Evolutionary conservation across 2,113 vertebrate genomes (phyloP), one percentile per base, ranked within the genome.

Genomic region (Lagopus leucura): DNA sequence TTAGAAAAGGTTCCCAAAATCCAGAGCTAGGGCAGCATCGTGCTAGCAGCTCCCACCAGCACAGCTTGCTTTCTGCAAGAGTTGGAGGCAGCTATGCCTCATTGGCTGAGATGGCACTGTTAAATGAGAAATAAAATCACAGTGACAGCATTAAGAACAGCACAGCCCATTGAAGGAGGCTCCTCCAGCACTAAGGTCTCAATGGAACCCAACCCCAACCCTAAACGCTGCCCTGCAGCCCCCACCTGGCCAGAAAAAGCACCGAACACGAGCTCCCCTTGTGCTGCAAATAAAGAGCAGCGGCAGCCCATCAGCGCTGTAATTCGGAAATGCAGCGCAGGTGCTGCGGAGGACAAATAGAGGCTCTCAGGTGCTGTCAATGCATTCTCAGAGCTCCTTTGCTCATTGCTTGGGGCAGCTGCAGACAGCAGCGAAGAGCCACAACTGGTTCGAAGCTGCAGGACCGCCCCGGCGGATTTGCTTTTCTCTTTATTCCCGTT

Each of bases 191-290:
- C 27, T 17, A 12, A 45, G 45, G 15, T 4, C 4, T 2, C 10
- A 1, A 38, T 16, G 24, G 6, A 20, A 34, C 34, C 40, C n/a
- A 16, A 6, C 11, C 60, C 43, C 11, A 65, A 32, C 43, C 30
- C 17, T 38, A 3, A 12, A 1, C 55, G 0, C 19, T 6, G 2
- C 17, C 69, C 82, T 30, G 24, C 55, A 70, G 12, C 64, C 20
- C 25, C 0, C 17, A 70, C 75, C 45, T 45, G 36, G 38, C 45
- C 28, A 7, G 11, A 6, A 16, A 54, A 13, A 57, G 14, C 61
- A 40, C 27, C 61, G 12, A 47, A 3, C 3, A 11, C 8, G 43
- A 4, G 2, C 6, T 6, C 3, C 43, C 3, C 1, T 0, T 5
- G 1, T 0, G 16, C 45, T 14, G 85, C 52, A 84, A 0, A 69